phyloP scores from a whole-genome alignment of 2,888 invertebrate species.

The Nomada goodeniana region DNA sequence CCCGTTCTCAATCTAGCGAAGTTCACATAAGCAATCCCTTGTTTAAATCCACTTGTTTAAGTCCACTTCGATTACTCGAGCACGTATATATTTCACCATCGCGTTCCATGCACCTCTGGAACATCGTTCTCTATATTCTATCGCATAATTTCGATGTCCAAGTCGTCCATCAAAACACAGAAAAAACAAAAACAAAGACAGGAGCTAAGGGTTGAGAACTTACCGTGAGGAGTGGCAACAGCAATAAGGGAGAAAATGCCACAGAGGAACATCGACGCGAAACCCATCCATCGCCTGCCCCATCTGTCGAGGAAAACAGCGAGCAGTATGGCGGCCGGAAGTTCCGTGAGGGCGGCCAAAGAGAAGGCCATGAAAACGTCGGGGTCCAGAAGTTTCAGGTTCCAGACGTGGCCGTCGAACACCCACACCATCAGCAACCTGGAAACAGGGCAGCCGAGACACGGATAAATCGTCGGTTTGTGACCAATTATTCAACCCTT shows the following conservation, averaged over 20 bases:
- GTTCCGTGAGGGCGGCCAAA: constrained; percentile 92
- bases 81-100: neutral
- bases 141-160: neutral
- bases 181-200: neutral
- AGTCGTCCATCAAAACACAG: neutral
- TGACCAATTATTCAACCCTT: neutral
- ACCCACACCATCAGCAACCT: constrained; percentile 93
- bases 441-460: constrained; percentile 25
- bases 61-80: neutral
- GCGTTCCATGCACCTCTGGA: neutral
- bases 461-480: neutral
- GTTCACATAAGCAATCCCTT: no score
- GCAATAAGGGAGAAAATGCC: constrained; percentile 92
- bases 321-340: constrained; percentile 93
- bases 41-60: neutral
- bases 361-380: constrained; percentile 94
- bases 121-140: neutral
- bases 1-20: no score
- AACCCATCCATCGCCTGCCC: constrained; percentile 94
- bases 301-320: constrained; percentile 92
- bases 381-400: constrained; percentile 92
- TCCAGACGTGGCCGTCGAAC: constrained; percentile 95
- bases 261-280: constrained; percentile 92
- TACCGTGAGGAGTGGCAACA: constrained; percentile 90
- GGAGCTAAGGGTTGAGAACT: constrained; percentile 18